Conservation (phyloP, 1,140 invertebrate species). For the Camponotus vicinus region DNA sequence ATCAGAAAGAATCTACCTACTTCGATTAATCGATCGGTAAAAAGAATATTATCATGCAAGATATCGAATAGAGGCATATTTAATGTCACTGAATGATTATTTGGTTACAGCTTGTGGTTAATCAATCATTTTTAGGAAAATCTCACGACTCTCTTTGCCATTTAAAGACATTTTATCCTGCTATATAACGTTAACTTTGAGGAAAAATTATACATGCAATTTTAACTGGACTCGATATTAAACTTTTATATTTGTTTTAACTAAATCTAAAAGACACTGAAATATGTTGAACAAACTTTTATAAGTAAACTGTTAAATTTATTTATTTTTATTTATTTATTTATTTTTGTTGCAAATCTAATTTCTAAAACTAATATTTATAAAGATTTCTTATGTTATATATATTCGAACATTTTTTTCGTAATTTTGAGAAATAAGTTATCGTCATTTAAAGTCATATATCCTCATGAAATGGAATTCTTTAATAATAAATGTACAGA, state of each 20-base stretch:
- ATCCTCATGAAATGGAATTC: not conserved
- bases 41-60: slow-evolving; percentile 62
- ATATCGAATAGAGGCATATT: slow-evolving; percentile 71
- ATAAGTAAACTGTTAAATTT: not conserved
- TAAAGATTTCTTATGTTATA: too few species aligned
- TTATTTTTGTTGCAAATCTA: too few species aligned
- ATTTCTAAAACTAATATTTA: too few species aligned
- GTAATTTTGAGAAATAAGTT: not conserved
- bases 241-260: not conserved
- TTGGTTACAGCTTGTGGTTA: slow-evolving; percentile 13
- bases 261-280: not conserved
- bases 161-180: not conserved
- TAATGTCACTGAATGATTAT: slow-evolving; percentile 39
- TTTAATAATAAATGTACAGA: not conserved
- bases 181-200: not conserved
- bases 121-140: not conserved
- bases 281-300: not conserved
- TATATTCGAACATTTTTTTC: not conserved
- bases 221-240: not conserved
- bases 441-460: not conserved
- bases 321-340: too few species aligned
- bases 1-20: slow-evolving; percentile 41
- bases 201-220: not conserved
- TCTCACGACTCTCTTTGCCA: not conserved
- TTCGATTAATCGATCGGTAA: slow-evolving; percentile 74